Evolutionary conservation across 2,888 invertebrate genomes (phyloP).

Genomic region (Morpho achilles): DNA sequence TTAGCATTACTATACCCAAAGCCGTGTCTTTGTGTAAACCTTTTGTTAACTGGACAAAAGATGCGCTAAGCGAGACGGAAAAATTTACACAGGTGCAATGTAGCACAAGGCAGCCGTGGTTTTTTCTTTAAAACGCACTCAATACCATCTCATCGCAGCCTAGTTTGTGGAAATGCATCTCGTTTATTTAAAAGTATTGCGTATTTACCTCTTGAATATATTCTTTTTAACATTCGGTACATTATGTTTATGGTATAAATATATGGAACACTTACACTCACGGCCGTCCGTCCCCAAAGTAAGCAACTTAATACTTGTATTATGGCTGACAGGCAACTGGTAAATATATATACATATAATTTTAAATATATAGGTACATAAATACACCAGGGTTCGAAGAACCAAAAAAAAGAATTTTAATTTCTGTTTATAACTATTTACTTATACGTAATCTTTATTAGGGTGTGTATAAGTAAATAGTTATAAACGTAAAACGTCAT

Average conservation of each 20-base stretch:
- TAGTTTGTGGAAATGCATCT: constrained; percentile 7
- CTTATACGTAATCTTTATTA: too few relatives aligned
- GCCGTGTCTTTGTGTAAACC: constrained; percentile 17
- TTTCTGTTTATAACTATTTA: too few relatives aligned
- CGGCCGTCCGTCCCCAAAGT: too few relatives aligned
- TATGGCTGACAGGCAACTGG: too few relatives aligned
- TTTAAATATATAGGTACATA: too few relatives aligned
- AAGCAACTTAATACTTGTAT: too few relatives aligned
- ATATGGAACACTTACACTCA: too few relatives aligned
- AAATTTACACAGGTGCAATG: constrained; percentile 18
- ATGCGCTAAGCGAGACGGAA: constrained; percentile 24
- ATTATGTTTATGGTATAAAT: background rate
- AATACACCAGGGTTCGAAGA: too few relatives aligned
- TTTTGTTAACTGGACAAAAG: constrained; percentile 25
- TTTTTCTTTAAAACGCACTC: constrained; percentile 16
- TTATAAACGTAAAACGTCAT: too few relatives aligned
- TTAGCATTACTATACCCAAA: constrained; percentile 13
- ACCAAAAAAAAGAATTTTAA: too few relatives aligned
- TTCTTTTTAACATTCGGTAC: background rate
- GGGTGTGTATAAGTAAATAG: too few relatives aligned
- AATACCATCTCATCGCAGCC: constrained; percentile 11
- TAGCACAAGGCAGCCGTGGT: constrained; percentile 20
- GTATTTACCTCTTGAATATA: background rate
- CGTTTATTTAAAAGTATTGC: constrained; percentile 1
- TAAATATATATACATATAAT: too few relatives aligned